Evolutionary conservation across 2,888 invertebrate species (phyloP), one percentile per base, ranked within the genome.

Genomic region (Dioctria rufipes): DNA sequence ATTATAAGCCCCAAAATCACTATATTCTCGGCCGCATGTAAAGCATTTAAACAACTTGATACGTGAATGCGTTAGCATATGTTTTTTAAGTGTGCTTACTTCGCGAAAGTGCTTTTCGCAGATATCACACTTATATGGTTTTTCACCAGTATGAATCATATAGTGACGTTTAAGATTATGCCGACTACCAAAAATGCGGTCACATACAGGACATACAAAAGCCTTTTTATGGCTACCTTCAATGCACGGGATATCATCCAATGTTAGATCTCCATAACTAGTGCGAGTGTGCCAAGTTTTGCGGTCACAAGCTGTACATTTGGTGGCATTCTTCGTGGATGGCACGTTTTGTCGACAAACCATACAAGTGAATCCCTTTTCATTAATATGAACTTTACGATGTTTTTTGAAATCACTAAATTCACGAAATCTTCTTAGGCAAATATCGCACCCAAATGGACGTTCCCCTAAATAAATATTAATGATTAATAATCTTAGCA

Each of bases 141-240:
- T 89, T 78, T 89, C 89, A 3, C 87, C 89, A 0, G 89, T 89
- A 80, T 89, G 89, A 37, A 89, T 89, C 89, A 89, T 89, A 73
- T 87, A 87, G 81, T 89, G 89, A 0, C 89, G 87, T 77, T 88
- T 88, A 0, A 89, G 86, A 83, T 89, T 89, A 81, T 89, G 89
- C 0, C 88, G 86, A 3, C 88, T 88, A 8, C 89, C 89, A 80
- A 89, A 89, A 3, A 87, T 86, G 3, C 89, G 86, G 82, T 87
- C 86, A 49, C 89, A 89, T n/a, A 88, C 82, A 1, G 88, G 87
- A 61, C 89, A 89, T 8, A 88, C 85, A 82, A 87, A 89, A 51
- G 86, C 86, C 71, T 86, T 85, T n/a, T 81, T 81, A 54, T 81
- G 78, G 39, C 78, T 71, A 65, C 66, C 66, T 37, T 61, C 83